Conservation (phyloP, 2,113 vertebrate species). For the Fulmarus glacialis region DNA sequence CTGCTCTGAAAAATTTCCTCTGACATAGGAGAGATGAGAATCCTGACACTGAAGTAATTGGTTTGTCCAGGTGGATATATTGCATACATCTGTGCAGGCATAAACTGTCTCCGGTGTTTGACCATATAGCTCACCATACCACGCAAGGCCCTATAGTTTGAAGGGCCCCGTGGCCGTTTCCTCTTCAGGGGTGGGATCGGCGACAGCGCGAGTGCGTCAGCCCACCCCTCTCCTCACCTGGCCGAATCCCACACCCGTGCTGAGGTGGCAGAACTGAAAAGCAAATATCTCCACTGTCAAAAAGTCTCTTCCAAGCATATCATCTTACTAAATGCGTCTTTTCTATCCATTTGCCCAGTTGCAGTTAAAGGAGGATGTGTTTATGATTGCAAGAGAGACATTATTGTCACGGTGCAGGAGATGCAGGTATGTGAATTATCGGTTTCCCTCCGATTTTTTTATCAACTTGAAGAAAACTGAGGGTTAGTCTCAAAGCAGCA, state of each 20-base stretch:
- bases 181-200: fast-evolving
- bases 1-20: not conserved
- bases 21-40: not conserved
- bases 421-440: not conserved
- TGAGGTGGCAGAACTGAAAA: not conserved
- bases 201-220: not conserved
- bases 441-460: not conserved
- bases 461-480: not conserved
- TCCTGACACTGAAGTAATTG: not conserved
- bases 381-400: not conserved
- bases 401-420: not conserved
- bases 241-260: not conserved
- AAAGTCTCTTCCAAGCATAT: not conserved
- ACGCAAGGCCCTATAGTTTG: fast-evolving
- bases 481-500: not conserved
- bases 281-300: not conserved
- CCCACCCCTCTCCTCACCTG: not conserved
- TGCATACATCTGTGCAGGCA: not conserved
- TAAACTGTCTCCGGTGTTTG: not conserved
- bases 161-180: fast-evolving
- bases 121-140: not conserved
- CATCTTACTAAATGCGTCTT: fast-evolving
- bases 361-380: not conserved
- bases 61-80: not conserved
- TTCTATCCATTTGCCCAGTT: not conserved